Evolutionary conservation across 2,888 invertebrate genomes (phyloP), one percentile per base, ranked within the genome.

Genomic region (Melanostoma mellinum): DNA sequence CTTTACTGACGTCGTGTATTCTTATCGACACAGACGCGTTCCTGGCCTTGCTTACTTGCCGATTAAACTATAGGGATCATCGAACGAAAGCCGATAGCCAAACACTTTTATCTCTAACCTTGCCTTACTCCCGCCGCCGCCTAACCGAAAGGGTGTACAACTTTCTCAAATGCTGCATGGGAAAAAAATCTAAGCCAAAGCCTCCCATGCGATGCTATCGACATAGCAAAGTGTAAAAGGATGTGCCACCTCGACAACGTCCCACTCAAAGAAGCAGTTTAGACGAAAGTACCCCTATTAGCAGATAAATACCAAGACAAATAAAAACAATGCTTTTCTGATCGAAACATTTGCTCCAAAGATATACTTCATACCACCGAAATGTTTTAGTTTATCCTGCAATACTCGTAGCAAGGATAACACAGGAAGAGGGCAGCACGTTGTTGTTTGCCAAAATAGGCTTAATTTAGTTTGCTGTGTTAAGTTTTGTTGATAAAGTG

Each of bases 381-480:
- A 20, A 20, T 20, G 20, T 20, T 20, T 20, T 20, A 20, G 20
- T 20, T 20, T 20, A 20, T 20, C 53, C 4, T 20, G 6, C 36
- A 9, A 52, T n/a, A 20, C 3, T 38, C 36, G 10, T 8, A 68
- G 35, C 30, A 46, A 6, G 4, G 4, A 33, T 42, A 44, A 10
- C 5, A 38, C n/a, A 8, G 20, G 6, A 32, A 44, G 55, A 30
- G 35, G 55, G 44, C 10, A 46, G 55, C 38, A 35, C 33, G 35
- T 40, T 20, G n/a, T 44, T 40, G 3, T 8, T 33, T 44, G 20
- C n/a, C 50, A 61, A 74, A 68, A 58, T 74, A 69, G 63, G 50
- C 75, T 60, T 71, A 56, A 79, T 65, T 74, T 74, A 61, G 79
- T 55, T 44, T 75, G 35, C 30, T 55, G 75, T 71, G 40, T 74